phyloP scores from a whole-genome alignment of 2,113 vertebrate species.

The Sylvilagus bachmani region DNA sequence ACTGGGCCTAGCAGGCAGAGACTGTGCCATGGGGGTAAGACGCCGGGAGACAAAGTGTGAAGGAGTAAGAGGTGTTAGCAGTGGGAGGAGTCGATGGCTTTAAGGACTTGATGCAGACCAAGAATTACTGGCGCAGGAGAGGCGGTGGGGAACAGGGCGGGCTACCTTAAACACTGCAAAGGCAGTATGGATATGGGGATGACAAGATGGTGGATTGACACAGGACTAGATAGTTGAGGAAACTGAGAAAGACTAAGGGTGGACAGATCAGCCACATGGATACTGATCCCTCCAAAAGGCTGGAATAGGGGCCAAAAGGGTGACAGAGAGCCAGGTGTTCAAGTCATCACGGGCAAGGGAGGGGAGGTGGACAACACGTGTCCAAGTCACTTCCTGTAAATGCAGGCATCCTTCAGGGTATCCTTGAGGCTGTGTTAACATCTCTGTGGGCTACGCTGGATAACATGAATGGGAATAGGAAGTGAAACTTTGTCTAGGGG shows the following conservation, averaged over 20 bases:
- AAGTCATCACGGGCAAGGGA: neutral
- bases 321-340: neutral
- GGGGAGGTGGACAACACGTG: neutral
- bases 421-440: neutral
- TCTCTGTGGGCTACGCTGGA: neutral
- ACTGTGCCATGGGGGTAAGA: neutral
- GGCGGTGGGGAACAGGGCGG: neutral
- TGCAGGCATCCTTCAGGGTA: neutral
- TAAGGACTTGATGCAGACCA: neutral
- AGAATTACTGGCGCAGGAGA: neutral
- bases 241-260: neutral
- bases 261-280: neutral
- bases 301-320: neutral
- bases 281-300: neutral
- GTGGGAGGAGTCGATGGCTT: neutral
- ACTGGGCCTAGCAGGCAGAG: neutral
- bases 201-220: neutral
- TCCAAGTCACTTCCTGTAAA: neutral
- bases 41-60: neutral
- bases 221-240: neutral
- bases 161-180: neutral
- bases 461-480: neutral
- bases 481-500: neutral
- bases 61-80: neutral
- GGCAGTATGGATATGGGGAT: neutral